Evolutionary conservation across 2,113 vertebrate genomes (phyloP).

Genomic region (cattle (Bos taurus)): ARS-UCD2.0 NC_037332.1:37853001-37853500

Average conservation of each 20-base stretch:
- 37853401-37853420: background rate
- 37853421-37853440: background rate
- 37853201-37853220: background rate
- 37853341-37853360: background rate
- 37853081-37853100: background rate
- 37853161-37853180: background rate
- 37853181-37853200: background rate
- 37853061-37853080: background rate
- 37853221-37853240: background rate
- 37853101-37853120: background rate
- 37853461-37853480: background rate
- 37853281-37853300: background rate
- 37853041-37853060: background rate
- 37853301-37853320: background rate
- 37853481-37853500: background rate
- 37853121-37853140: background rate
- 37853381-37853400: background rate
- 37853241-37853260: background rate
- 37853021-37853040: background rate
- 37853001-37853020: background rate
- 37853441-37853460: background rate
- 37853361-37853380: background rate
- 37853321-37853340: accelerated
- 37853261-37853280: background rate
- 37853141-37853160: background rate